These are phyloP conservation scores for Atlantisia rogersi DNA, from an alignment of 2,113 vertebrate species.

Conservation along the genomic window DNA sequence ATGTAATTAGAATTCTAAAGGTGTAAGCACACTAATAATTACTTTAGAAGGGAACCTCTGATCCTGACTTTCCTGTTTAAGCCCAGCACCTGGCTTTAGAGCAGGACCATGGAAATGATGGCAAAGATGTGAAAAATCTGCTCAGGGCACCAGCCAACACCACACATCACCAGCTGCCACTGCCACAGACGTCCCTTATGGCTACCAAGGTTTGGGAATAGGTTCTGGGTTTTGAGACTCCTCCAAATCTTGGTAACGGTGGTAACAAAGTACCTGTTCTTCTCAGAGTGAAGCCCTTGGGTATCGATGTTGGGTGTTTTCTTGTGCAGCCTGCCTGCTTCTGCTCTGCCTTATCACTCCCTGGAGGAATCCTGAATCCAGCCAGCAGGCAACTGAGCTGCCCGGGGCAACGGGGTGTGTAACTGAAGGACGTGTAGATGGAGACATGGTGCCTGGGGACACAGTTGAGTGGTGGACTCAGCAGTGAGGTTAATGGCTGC, in stretches of 20 bases:
- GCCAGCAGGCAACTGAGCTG: neutral
- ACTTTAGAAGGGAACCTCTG: neutral
- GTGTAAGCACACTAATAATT: neutral
- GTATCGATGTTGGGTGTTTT: too few species aligned
- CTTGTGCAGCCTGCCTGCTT: neutral
- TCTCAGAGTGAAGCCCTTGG: neutral
- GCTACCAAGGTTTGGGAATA: neutral
- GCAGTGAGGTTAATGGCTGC: too few species aligned
- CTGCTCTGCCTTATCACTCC: neutral
- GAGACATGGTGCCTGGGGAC: too few species aligned
- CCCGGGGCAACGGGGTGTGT: too few species aligned
- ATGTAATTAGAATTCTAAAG: neutral
- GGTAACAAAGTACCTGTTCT: neutral
- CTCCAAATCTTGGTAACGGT: neutral
- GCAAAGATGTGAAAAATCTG: neutral
- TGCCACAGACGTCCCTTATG: neutral
- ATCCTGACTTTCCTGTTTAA: neutral
- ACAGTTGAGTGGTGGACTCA: too few species aligned
- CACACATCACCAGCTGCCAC: neutral
- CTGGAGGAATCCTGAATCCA: neutral
- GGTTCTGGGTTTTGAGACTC: neutral
- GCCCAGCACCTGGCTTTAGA: fast-evolving
- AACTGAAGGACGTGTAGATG: too few species aligned
- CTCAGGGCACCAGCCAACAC: neutral
- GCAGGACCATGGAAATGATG: neutral